Base-by-base conservation (phyloP, 2,113 vertebrate species). In the Poecilia latipinna region DNA sequence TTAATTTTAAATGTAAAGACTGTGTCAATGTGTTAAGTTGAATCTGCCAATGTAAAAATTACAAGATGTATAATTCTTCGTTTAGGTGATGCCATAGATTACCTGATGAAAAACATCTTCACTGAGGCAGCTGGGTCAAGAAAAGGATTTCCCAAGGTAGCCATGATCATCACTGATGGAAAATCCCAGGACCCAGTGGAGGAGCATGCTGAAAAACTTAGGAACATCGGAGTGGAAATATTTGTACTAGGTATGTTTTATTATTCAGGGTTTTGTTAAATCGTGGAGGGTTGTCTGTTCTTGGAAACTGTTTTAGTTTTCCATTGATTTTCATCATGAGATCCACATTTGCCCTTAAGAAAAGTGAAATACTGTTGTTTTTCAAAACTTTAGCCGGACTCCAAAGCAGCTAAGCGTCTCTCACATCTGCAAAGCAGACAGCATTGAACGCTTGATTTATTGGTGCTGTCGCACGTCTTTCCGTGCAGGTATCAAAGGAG, bases 181-280 rank as follows among this genome's bases (percentile, higher is more conserved):
- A 99, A 99, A 93, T 98, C 98, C 67, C 98, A 99, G 91, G 98
- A 99, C 39, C 95, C 97, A 79, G 98, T 99, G 11, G 96, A 97
- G 90, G 96, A 96, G 90, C 89, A 96, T 91, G 96, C 98, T 77
- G 96, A 88, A 93, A 96, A 95, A 82, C 97, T 99, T 89, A 96
- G 97, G 75, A 95, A 95, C 88, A 94, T 95, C 44, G 98, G 97
- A 92, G 97, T 97, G 91, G 98, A 99, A 95, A 95, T 98, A 80
- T 99, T 99, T 93, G 97, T 97, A 79, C 94, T 99, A 90, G 98
- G 98, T 99, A 94, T 0, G 95, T 92, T 83, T 89, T 88, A 78
- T 87, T 89, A 76, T 83, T 86, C 80, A 82, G 68, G 85, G 75
- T 82, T 91, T 79, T 75, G 74, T 79, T 77, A 51, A 82, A 82